Base-by-base conservation (phyloP, 2,113 vertebrate genomes). In the Malurus alboscapulatus region DNA sequence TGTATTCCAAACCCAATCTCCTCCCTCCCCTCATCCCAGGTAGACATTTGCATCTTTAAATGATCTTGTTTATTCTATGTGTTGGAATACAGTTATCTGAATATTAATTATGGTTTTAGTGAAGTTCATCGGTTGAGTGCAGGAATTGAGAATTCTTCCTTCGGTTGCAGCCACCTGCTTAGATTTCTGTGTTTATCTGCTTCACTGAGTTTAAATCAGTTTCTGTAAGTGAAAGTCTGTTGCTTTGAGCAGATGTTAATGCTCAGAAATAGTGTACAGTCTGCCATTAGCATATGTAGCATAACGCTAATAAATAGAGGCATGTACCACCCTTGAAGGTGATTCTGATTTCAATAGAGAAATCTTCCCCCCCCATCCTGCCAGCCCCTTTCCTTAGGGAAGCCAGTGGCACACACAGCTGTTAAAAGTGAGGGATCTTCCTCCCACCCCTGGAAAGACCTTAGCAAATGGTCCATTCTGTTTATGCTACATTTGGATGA, bases 121-220 rank as follows among this genome's bases (percentile, higher is more conserved):
- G 96, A 97, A 97, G 97, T 98, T 98, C 97, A 96, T 97, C 44
- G 79, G 97, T 91, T 97, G 97, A 97, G 97, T 96, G 95, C 93
- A 93, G 97, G 97, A 97, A 97, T 96, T 96, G 95, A 97, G 96
- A 97, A 97, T 97, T 96, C 97, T 96, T 97, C 95, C 95, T 97
- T 97, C 94, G 50, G 96, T 97, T 62, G 69, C 95, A 98, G 97
- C 97, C 98, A 98, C 98, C 97, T 98, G 97, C 97, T 98, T 97
- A 97, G 97, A 97, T 98, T 97, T 97, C 97, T 97, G 97, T 97
- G 96, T 98, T 98, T 98, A 98, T 98, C 97, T 98, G 98, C 98
- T 98, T 98, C 97, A 98, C 96, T 98, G 98, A 97, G 97, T 97
- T 97, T 98, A 98, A 98, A 98, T 98, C 98, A 97, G 97, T 98